Conservation (phyloP, 2,797 vertebrate genomes). For the Vipera ursinii region DNA sequence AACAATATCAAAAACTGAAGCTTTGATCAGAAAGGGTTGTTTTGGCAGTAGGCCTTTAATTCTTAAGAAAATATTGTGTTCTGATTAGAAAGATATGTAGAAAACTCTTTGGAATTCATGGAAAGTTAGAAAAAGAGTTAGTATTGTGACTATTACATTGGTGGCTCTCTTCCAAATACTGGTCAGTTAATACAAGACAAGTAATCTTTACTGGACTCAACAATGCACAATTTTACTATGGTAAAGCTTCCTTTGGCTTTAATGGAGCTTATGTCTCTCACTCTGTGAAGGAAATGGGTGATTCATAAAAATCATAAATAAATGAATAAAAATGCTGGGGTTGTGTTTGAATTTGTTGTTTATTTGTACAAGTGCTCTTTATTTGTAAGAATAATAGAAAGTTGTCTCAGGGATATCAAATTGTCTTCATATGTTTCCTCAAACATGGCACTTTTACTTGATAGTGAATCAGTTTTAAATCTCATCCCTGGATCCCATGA, state of each 20-base stretch:
- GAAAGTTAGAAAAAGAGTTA: not conserved
- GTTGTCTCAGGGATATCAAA: slow-evolving; percentile 35
- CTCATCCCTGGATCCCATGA: slow-evolving; percentile 25
- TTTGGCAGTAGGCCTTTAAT: not conserved
- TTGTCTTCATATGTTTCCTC: slow-evolving; percentile 44
- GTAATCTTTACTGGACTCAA: not conserved
- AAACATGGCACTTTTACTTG: slow-evolving; percentile 36
- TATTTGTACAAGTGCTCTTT: not conserved
- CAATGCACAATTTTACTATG: not conserved
- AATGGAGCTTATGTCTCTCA: not conserved
- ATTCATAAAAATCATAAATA: not conserved
- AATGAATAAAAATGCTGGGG: not conserved
- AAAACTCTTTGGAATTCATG: not conserved
- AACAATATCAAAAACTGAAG: not conserved
- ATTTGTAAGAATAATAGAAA: slow-evolving; percentile 40
- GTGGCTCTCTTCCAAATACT: not conserved
- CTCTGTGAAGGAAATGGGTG: not conserved
- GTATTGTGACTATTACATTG: not conserved
- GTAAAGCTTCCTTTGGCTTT: not conserved
- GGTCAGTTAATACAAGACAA: not conserved
- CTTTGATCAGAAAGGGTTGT: not conserved
- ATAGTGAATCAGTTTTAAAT: slow-evolving; percentile 53
- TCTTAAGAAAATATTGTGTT: not conserved
- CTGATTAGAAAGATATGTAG: not conserved
- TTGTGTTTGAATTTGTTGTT: not conserved